Evolutionary conservation across 1,140 invertebrate species (phyloP).

Genomic region (Berghia stephanieae): DNA sequence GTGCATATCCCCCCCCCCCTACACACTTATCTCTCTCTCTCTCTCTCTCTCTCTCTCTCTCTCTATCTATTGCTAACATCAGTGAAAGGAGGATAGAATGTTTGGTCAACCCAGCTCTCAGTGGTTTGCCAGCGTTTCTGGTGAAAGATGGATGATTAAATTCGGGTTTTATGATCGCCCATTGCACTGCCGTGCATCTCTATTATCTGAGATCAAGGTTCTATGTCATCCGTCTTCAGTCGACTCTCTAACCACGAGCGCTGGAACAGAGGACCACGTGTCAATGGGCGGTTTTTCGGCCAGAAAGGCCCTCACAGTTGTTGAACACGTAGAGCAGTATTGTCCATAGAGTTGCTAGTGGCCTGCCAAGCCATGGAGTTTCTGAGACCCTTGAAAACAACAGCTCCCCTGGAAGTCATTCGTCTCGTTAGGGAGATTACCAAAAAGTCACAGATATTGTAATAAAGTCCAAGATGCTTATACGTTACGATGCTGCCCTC

Average conservation of each 20-base stretch:
- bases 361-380: slow-evolving; percentile 83
- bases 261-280: slow-evolving; percentile 82
- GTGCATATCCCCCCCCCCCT: background rate
- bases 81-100: slow-evolving; percentile 78
- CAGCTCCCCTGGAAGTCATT: slow-evolving; percentile 76
- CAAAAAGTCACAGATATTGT: slow-evolving; percentile 78
- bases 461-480: slow-evolving; percentile 80
- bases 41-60: background rate
- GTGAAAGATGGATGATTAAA: slow-evolving; percentile 79
- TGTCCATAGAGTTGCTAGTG: slow-evolving; percentile 78
- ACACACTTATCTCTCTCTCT: background rate
- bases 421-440: slow-evolving; percentile 70
- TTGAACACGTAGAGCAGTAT: slow-evolving; percentile 77
- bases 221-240: slow-evolving; percentile 79
- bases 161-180: slow-evolving; percentile 82
- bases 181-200: slow-evolving; percentile 80
- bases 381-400: slow-evolving; percentile 77
- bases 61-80: slow-evolving; percentile 73
- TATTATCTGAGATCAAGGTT: slow-evolving; percentile 77
- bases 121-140: slow-evolving; percentile 77
- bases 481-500: slow-evolving; percentile 78
- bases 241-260: slow-evolving; percentile 78
- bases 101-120: slow-evolving; percentile 78
- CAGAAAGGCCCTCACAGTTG: slow-evolving; percentile 74
- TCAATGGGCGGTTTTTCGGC: slow-evolving; percentile 79